phyloP scores from a whole-genome alignment of 2,797 vertebrate genomes.

The Arctocebus calabarensis region DNA sequence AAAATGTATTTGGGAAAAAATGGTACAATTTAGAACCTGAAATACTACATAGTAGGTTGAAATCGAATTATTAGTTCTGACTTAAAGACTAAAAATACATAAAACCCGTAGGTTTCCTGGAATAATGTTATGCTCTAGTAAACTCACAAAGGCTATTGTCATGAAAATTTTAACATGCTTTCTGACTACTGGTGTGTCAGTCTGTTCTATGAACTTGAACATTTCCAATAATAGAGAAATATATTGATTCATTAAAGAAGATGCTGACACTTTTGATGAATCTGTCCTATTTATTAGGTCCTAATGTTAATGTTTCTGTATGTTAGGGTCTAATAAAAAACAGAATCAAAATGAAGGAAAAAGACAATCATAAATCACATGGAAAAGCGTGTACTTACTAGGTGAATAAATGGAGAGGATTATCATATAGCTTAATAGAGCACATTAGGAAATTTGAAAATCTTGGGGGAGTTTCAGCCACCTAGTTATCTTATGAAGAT shows the following conservation, averaged over 20 bases:
- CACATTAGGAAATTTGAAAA: slow-evolving; percentile 69
- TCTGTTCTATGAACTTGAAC: slow-evolving; percentile 56
- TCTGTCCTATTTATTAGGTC: slow-evolving; percentile 50
- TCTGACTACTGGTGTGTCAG: slow-evolving; percentile 46
- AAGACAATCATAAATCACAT: slow-evolving; percentile 27
- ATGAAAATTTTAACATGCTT: slow-evolving; percentile 30
- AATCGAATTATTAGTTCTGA: slow-evolving; percentile 63
- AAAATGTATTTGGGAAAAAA: slow-evolving; percentile 73
- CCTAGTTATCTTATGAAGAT: slow-evolving; percentile 45
- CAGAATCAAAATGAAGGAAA: slow-evolving; percentile 56
- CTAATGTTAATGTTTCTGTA: slow-evolving; percentile 69
- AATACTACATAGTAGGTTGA: slow-evolving; percentile 70
- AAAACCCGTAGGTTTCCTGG: slow-evolving; percentile 67
- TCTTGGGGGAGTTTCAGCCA: slow-evolving; percentile 62
- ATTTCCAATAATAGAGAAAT: slow-evolving; percentile 46
- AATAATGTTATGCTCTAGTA: slow-evolving; percentile 63
- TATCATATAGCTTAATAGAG: slow-evolving; percentile 72
- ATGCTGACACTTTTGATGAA: slow-evolving; percentile 63
- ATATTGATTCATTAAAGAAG: slow-evolving; percentile 54
- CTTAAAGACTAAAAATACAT: slow-evolving; percentile 68
- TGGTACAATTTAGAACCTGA: slow-evolving; percentile 72
- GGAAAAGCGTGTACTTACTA: slow-evolving; percentile 47
- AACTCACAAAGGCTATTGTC: slow-evolving; percentile 48
- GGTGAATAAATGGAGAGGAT: slow-evolving; percentile 62
- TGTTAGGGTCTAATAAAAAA: slow-evolving; percentile 48